phyloP scores from a whole-genome alignment of 2,797 vertebrate genomes.

The Thripadectes ignobilis region DNA sequence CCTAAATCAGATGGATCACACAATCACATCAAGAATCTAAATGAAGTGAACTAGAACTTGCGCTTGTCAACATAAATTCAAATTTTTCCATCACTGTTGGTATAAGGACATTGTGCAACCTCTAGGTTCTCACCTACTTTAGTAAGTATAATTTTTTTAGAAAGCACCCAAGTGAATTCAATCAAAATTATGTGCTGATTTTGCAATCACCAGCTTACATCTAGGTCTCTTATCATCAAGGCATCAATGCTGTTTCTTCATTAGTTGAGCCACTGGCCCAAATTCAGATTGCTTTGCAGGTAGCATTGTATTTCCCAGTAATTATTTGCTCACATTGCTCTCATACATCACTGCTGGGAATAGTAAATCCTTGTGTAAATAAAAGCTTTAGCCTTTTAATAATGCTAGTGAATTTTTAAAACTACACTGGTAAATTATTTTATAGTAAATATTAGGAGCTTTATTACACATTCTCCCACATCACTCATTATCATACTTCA shows the following conservation, averaged over 20 bases:
- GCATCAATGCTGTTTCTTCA: neutral
- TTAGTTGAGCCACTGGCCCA: neutral
- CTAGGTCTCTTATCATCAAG: neutral
- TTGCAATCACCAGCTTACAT: neutral
- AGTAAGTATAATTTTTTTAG: neutral
- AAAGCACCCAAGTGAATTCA: neutral
- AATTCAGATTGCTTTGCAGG: neutral
- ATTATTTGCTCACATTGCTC: neutral
- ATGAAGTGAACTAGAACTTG: neutral
- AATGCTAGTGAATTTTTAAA: neutral
- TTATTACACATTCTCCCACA: neutral
- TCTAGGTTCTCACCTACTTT: neutral
- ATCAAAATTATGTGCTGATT: neutral
- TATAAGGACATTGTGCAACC: neutral
- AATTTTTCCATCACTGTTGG: neutral
- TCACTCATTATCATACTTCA: neutral
- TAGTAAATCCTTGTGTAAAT: neutral
- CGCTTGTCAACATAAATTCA: neutral
- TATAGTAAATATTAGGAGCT: neutral
- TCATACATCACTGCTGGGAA: neutral
- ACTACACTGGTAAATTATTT: neutral
- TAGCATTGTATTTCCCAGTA: neutral
- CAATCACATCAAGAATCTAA: neutral
- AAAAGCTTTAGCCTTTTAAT: neutral
- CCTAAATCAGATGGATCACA: neutral